Evolutionary conservation across 1,140 invertebrate species (phyloP), one percentile per base, ranked within the genome.

Genomic region (Bacillus rossius): DNA sequence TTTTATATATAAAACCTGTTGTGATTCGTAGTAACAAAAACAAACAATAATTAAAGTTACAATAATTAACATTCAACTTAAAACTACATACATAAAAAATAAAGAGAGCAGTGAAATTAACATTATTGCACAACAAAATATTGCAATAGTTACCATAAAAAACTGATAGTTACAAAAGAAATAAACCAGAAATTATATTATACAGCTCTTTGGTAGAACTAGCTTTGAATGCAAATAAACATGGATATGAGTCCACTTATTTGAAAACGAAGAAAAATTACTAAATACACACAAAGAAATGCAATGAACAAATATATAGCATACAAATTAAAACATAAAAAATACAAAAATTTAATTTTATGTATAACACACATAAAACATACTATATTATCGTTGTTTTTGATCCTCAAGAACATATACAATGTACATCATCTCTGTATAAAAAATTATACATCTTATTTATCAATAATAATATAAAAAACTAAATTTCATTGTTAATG

Each of bases 241-340:
- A 49, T 40, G 55, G 51, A 23, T 60, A 55, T 37, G 17, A 25
- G 34, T 10, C 49, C 37, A 40, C 25, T 3, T 10, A 51, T 41
- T 55, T 49, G 22, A 54, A 25, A 40, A 60, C 23, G 17, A 56
- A 23, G 16, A 61, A 42, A 45, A 62, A 52, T 47, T 45, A 17
- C 47, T 49, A 29, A 38, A 61, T 17, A 48, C 45, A 43, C 38
- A 29, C 25, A 55, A 22, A 47, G 45, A 26, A 47, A 53, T 38
- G 29, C 34, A 51, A 37, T 22, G 49, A 40, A 45, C 51, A 47
- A 52, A 42, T 19, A n/a, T n/a, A n/a, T n/a, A 19, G 10, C 55
- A 55, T 62, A 54, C 43, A 61, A 52, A 49, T 61, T 51, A 56
- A 62, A 62, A 61, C 23, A 55, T 61, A 61, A 53, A 43, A 56